Evolutionary conservation across 1,140 invertebrate genomes (phyloP), one percentile per base, ranked within the genome.

Genomic region (Leptinotarsa undecemlineata): DNA sequence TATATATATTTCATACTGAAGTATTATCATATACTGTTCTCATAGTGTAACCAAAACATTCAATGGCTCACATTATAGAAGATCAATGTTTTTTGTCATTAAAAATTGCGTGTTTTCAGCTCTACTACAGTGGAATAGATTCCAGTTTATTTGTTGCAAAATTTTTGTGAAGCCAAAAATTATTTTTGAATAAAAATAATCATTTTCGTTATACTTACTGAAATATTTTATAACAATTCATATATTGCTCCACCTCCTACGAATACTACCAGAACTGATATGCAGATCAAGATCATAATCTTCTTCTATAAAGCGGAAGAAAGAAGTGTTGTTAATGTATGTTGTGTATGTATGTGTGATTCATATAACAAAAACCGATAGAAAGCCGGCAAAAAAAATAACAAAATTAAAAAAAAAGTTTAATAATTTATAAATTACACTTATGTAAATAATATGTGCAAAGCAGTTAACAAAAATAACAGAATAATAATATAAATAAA

Each of bases 251-350:
- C 74, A 79, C 89, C 84, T 78, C 87, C 88, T 81, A 94, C 89
- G 86, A 93, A 92, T 83, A 96, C 88, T 84, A 92, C 92, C 85
- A 98, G 90, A 86, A 98, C 91, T 81, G 94, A 90, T 87, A 98
- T 89, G 89, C 96, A 98, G 86, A 98, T 94, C 89, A 98, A 90
- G 89, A 98, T 98, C 94, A 98, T 97, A 85, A 98, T 98, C 91
- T 98, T 98, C 95, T 98, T 98, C 96, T 98, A 92, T 89, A 92
- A 90, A 85, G 77, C 84, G 85, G 60, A 82, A 77, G 78, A 60
- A 87, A 21, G 48, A 33, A 68, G 62, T 48, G 60, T 60, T 72
- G 17, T 19, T 63, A 84, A 87, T 73, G 19, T 66, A 19, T 66
- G 71, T 64, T 47, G 21, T 61, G 69, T 72, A 33, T 62, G 42